Evolutionary conservation across 1,140 invertebrate species (phyloP), one percentile per base, ranked within the genome.

Genomic region (Solen grandis): DNA sequence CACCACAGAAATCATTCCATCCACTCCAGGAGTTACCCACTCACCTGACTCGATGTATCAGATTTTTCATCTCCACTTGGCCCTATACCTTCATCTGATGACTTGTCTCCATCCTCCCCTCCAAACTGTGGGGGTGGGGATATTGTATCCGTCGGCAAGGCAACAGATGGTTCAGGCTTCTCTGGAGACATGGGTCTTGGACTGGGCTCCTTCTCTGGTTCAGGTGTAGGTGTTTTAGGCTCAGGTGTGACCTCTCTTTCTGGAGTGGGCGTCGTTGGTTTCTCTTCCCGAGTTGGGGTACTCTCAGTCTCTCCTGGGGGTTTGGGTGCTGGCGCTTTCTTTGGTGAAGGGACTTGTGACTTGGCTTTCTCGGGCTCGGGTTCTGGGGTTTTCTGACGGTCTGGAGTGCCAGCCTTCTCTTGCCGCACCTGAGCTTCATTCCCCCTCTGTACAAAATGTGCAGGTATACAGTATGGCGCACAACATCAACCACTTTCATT

Each of bases 81-180:
- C 55, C 87, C 88, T 5, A 89, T 78, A n/a, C 86, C 85, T 72
- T 89, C 87, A 80, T 88, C 88, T 25, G 86, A 86, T 25, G 69
- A 38, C 59, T 72, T 73, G 31, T 76, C 76, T 27, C 79, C 77
- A 46, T 62, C 74, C 16, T 65, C 82, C 19, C 25, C 41, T 14
- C 60, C 63, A 33, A 78, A 77, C 27, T 54, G 76, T 50, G 70
- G 77, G 2, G 75, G 75, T 5, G 75, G 75, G 13, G 75, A 46
- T 55, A 80, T 80, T 14, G 72, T 63, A 29, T 22, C 59, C 55
- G 10, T 29, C 57, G 13, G 5, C 4, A 60, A 29, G 27, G 10
- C 57, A 19, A 25, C 57, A n/a, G 57, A 25, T 29, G 0, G 0
- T 27, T 60, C 14, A 22, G 57, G 22, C 27, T 29, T 0, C 29